phyloP scores from a whole-genome alignment of 1,140 invertebrate genomes.

The Trigoniulus corallinus region DNA sequence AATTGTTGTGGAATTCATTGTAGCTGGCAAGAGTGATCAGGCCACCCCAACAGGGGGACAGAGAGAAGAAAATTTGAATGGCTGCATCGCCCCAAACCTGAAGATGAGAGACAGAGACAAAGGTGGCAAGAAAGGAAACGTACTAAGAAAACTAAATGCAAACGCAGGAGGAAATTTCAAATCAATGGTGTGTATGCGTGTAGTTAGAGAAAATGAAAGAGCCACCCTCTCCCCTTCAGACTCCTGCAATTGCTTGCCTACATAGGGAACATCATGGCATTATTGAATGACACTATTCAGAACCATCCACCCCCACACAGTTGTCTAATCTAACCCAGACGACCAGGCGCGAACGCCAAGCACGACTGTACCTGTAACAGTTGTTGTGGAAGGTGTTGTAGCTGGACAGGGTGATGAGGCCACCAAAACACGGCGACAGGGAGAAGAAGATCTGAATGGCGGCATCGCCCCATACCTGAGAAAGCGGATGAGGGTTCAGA shows the following conservation, averaged over 20 bases:
- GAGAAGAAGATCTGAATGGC: conserved; percentile 36
- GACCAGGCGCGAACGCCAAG: no score
- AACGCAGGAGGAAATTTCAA: no score
- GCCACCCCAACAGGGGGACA: conserved; percentile 36
- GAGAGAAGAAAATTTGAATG: conserved; percentile 35
- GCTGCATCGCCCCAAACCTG: conserved; percentile 27
- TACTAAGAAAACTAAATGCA: no score
- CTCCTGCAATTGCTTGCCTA: no score
- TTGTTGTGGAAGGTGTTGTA: conserved; percentile 43
- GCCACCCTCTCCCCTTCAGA: no score
- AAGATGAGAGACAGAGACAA: conserved; percentile 25
- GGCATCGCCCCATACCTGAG: conserved; percentile 33
- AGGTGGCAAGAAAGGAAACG: no score
- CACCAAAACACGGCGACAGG: conserved; percentile 36
- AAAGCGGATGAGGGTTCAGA: conserved; percentile 7
- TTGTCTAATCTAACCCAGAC: no score
- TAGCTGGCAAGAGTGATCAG: conserved; percentile 39
- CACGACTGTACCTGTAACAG: conserved; percentile 36
- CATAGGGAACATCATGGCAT: no score
- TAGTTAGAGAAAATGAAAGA: no score
- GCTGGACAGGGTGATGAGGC: conserved; percentile 37
- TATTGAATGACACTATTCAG: no score
- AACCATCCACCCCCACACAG: no score
- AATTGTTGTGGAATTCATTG: conserved; percentile 40
- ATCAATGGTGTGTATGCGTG: not conserved